Conservation (phyloP, 1,140 invertebrate genomes). For the Portunus trituberculatus region DNA sequence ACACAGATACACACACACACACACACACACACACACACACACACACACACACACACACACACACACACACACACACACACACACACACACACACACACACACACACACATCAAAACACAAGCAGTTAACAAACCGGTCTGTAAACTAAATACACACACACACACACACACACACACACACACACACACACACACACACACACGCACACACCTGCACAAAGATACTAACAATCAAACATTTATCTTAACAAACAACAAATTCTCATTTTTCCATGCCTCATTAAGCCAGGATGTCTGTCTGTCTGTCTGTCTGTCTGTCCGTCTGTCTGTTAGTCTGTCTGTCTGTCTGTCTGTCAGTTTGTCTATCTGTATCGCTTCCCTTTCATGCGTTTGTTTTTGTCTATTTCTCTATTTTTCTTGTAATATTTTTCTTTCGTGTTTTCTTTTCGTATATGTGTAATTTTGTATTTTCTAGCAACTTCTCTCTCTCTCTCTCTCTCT, state of each 20-base stretch:
- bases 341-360: neutral
- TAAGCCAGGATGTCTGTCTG: too few species aligned
- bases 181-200: neutral
- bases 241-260: neutral
- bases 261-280: too few species aligned
- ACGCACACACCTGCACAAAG: neutral
- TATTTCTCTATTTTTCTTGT: too few species aligned
- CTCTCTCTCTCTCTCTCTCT: neutral
- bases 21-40: neutral
- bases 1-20: neutral
- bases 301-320: too few species aligned
- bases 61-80: constrained; percentile 20
- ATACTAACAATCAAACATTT: neutral
- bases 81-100: constrained; percentile 20
- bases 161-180: neutral
- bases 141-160: neutral
- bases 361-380: too few species aligned
- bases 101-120: neutral
- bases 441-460: neutral
- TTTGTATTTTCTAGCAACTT: neutral
- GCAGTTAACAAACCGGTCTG: too few species aligned
- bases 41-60: constrained; percentile 5
- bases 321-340: too few species aligned
- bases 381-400: too few species aligned
- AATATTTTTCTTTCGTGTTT: too few species aligned